Base-by-base conservation (phyloP, 1,140 invertebrate species). In the Drosophila trapezifrons region DNA sequence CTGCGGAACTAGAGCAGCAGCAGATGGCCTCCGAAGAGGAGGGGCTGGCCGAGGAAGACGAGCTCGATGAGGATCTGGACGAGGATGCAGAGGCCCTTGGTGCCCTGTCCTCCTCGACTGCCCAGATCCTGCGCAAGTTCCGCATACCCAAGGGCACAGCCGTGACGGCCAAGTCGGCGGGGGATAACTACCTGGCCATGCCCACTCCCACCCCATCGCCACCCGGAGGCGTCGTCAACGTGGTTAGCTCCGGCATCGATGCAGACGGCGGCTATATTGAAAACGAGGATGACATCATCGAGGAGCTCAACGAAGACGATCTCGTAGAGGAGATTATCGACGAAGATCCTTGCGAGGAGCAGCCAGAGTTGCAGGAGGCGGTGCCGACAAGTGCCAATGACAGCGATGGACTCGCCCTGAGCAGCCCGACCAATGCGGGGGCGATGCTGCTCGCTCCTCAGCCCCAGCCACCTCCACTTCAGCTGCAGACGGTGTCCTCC, bases 61-160 rank as follows among this genome's bases (percentile, higher is more conserved):
- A 78, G 9, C 54, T 90, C 22, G 84, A 89, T n/a, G 84, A 77
- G 22, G 80, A 89, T 37, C 45, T 78, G 18, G 81, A 89, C 42
- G 84, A 89, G 17, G 83, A 87, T 43, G 80, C 47, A 1, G 42
- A 17, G 32, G 62, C 49, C 8, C 38, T 76, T 3, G 54, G 56
- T 13, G 58, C 59, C 2, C 62, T 90, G 25, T 81, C 82, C 45
- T 78, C 85, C 13, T 82, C 80, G 9, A 91, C 90, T 10, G 90
- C 90, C 4, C 86, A 91, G 69, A 90, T 91, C 38, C 51, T 91
- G 27, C 86, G 90, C 13, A 91, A 91, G 59, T 91, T 91, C 45
- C 90, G 90, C 62, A 91, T 91, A 74, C 90, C 90, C 27, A 91
- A 91, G 29, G 90, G 90, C 25, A 91, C 90, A 3, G 90, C 90